phyloP scores from a whole-genome alignment of 2,797 vertebrate genomes.

The Catostomus latipinnis region DNA sequence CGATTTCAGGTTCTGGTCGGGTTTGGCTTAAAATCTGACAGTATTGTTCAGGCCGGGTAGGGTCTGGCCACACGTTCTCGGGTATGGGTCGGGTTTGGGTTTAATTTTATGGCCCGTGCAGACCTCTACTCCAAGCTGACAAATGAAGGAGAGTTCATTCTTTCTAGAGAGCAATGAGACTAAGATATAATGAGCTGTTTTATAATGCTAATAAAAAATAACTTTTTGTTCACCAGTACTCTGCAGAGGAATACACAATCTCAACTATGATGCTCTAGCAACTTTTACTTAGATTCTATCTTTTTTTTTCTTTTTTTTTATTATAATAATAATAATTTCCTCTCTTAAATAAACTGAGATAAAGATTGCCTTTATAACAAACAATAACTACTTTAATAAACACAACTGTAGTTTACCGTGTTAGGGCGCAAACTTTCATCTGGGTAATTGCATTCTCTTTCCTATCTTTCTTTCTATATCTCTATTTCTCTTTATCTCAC shows the following conservation, averaged over 20 bases:
- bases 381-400: background rate
- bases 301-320: no score
- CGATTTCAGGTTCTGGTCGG: no score
- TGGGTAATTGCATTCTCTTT: background rate
- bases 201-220: constrained; percentile 16
- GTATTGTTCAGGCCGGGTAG: no score
- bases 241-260: constrained; percentile 38
- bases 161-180: constrained; percentile 50
- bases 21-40: no score
- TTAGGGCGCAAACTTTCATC: background rate
- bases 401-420: background rate
- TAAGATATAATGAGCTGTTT: background rate
- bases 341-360: background rate
- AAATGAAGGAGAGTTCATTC: constrained; percentile 47
- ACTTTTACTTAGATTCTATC: background rate
- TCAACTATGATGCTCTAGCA: background rate
- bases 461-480: background rate
- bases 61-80: no score
- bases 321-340: background rate
- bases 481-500: constrained; percentile 8
- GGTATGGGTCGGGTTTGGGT: no score
- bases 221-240: constrained; percentile 37
- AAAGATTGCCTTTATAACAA: background rate
- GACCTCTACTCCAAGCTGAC: constrained; percentile 25
- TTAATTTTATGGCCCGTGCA: no score